Evolutionary conservation across 2,113 vertebrate species (phyloP), one percentile per base, ranked within the genome.

Genomic region (Notarius lentiginosus): DNA sequence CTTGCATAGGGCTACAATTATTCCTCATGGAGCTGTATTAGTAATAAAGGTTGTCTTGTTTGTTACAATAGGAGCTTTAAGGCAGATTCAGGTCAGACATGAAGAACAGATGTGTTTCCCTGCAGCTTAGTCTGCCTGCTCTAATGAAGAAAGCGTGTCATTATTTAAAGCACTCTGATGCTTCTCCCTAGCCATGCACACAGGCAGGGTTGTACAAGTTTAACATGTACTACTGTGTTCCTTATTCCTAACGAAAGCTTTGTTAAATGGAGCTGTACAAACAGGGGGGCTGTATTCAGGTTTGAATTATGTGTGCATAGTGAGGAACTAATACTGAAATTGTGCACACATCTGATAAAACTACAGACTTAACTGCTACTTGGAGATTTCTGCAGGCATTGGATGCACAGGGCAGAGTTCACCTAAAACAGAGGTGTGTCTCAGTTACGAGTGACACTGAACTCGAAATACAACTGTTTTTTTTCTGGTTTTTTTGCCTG

Each of bases 21-120:
- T 56, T 68, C 61, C 30, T 47, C 61, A 34, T 12, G 20, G 47
- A 79, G 47, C 49, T 56, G 84, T 79, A 53, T 66, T 53, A 68
- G 49, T 72, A 82, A 75, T 86, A 84, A 79, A 49, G 55, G 63
- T 51, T 51, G 30, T 63, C 30, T 60, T 80, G 73, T 77, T 87
- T 65, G 27, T 79, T 79, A 84, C 51, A 88, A 73, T 58, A 20
- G 53, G 73, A 70, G 82, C 82, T 76, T 27, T 79, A n/a, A 87
- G 87, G 87, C 87, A 84, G 73, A 66, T 80, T 79, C 75, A 84
- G 87, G 87, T 88, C 82, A 84, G 65, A 51, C 70, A 58, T 63
- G 82, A 58, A 73, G 58, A 87, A 51, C 86, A 87, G 86, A 83
- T 87, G 86, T 79, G 86, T 77, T 84, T 58, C 22, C 56, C 87